Percentiles rank a stretch among this genome's conserved stretches.
phyloP scores from a whole-genome alignment of 2,797 vertebrate genomes.

The Molossus molossus region DNA sequence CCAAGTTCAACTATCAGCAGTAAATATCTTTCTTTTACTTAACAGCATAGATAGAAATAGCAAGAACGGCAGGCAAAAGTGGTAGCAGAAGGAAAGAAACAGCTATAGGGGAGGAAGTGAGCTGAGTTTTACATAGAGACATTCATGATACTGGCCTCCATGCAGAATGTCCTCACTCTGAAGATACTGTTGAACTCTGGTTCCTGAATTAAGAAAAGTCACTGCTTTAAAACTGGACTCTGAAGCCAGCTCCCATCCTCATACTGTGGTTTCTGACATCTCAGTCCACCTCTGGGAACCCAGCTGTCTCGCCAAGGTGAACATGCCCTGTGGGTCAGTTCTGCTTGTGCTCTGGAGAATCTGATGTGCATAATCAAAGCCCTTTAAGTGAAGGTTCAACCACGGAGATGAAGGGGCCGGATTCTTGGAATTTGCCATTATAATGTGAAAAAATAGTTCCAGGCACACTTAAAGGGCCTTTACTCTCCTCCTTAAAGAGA shows the following conservation, averaged over 20 bases:
- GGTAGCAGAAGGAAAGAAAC: not conserved
- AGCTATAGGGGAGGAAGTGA: not conserved
- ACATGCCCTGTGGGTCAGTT: not conserved
- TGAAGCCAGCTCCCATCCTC: not conserved
- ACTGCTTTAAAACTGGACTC: not conserved
- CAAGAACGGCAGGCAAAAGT: not conserved
- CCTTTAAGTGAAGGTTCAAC: not conserved
- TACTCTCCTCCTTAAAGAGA: slow-evolving; percentile 20
- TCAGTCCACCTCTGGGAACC: not conserved
- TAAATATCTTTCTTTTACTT: slow-evolving; percentile 52
- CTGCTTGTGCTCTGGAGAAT: not conserved
- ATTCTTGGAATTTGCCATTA: slow-evolving; percentile 7
- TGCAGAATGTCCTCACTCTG: not conserved
- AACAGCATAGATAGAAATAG: slow-evolving; percentile 38
- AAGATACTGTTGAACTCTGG: not conserved
- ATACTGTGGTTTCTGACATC: not conserved
- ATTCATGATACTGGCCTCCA: not conserved
- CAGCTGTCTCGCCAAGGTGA: not conserved
- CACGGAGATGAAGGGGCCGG: not conserved
- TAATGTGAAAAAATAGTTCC: not conserved
- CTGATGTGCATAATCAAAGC: slow-evolving; percentile 12
- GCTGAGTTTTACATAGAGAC: not conserved
- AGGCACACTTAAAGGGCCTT: not conserved
- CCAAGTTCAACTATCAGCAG: not conserved
- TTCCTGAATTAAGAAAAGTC: not conserved